These are phyloP conservation scores for Chelmon rostratus DNA, from an alignment of 2,797 vertebrate species.

Conservation along the genomic window DNA sequence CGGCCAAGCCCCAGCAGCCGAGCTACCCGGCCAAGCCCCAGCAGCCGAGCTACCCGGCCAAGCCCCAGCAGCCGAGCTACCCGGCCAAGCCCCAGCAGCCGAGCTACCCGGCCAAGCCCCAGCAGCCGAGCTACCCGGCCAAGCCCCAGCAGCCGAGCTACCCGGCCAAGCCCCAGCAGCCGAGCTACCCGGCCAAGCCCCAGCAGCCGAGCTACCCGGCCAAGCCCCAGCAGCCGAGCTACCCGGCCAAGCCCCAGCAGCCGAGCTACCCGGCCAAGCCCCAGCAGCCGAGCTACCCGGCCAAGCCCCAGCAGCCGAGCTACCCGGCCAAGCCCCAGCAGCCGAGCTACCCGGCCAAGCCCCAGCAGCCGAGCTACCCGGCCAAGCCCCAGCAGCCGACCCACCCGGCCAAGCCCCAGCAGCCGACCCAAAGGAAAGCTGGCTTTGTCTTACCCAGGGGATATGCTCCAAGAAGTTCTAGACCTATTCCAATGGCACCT, in stretches of 20 bases:
- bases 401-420: too few relatives aligned
- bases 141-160: too few relatives aligned
- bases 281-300: neutral
- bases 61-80: neutral
- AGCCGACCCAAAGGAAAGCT: constrained; percentile 2
- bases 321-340: neutral
- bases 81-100: neutral
- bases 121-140: neutral
- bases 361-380: too few relatives aligned
- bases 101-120: neutral
- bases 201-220: too few relatives aligned
- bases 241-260: neutral
- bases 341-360: too few relatives aligned
- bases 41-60: too few relatives aligned
- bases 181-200: neutral
- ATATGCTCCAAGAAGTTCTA: neutral
- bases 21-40: neutral
- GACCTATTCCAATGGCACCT: neutral
- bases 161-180: too few relatives aligned
- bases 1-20: neutral
- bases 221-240: neutral
- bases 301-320: too few relatives aligned
- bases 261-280: neutral
- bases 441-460: neutral
- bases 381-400: too few relatives aligned